Base-by-base conservation (phyloP, 2,797 vertebrate species). In the Sebastes cheni region DNA sequence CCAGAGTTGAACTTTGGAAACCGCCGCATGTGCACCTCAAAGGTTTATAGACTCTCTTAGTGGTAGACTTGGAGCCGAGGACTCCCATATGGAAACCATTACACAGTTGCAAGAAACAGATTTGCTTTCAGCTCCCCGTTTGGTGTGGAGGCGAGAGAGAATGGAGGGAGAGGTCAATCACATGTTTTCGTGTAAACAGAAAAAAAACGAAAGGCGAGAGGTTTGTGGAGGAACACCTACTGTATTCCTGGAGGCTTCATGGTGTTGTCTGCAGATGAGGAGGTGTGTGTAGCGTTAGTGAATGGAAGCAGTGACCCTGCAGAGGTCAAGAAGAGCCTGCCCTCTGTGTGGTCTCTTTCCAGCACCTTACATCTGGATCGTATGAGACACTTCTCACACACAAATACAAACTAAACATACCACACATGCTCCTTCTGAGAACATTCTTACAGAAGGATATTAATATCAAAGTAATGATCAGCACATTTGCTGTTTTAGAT, bases 81-180 rank as follows among this genome's bases (percentile, higher is more conserved):
- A 59, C 58, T 22, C 12, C 14, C 90, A 92, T 81, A 72, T 89
- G 89, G 87, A 87, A 84, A 54, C 67, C 27, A 85, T 93, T 88
- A 89, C 88, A 89, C 78, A 89, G 86, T 85, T 87, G 91, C 85
- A 89, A 91, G 84, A 91, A 89, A 90, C 84, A 86, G 85, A 89
- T 91, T 91, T 89, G 71, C 85, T 91, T 91, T 90, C 85, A 84
- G 78, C 80, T 85, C 75, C 32, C 10, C 34, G 30, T 85, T 56
- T 80, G 68, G 74, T 78, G 73, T 27, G 73, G 81, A 83, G 78
- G 77, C 30, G 42, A 83, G 67, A 71, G 58, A 42, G 78, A 76
- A 36, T 6, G n/a, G 32, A 81, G 42, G 7, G 27, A 84, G 81
- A 88, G 84, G 82, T 89, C 83, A 83, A 54, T 27, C 59, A 34